Conservation (phyloP, 2,888 invertebrate species). For the Eueremaeus valkanovi region DNA sequence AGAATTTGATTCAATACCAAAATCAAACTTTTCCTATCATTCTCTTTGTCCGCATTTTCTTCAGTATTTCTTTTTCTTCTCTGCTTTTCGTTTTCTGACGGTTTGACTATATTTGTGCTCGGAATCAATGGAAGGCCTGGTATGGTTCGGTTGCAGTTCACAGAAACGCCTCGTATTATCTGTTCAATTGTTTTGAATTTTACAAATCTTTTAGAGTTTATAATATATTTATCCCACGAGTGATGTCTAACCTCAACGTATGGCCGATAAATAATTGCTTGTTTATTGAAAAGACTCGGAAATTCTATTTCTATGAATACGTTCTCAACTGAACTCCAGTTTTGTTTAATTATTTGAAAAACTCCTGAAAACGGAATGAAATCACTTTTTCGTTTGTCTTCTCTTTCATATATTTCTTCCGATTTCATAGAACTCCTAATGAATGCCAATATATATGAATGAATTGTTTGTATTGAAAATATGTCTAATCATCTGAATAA, state of each 20-base stretch:
- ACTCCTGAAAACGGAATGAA: not conserved
- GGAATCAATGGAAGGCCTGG: not conserved
- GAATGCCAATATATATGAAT: too few species aligned
- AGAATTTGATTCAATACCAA: not conserved
- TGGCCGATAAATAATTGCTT: not conserved
- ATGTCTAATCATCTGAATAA: not conserved
- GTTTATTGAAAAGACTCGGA: slow-evolving; percentile 1
- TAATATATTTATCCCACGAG: too few species aligned
- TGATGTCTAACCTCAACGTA: too few species aligned
- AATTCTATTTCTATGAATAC: not conserved
- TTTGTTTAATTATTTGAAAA: slow-evolving; percentile 9
- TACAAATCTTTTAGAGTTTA: too few species aligned
- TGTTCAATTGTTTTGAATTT: too few species aligned
- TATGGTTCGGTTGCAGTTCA: slow-evolving; percentile 2
- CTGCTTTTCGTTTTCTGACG: not conserved
- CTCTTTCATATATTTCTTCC: not conserved
- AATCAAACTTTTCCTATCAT: not conserved
- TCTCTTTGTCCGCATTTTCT: too few species aligned
- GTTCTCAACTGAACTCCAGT: not conserved
- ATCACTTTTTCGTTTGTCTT: not conserved
- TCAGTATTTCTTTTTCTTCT: not conserved
- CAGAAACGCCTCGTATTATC: slow-evolving; percentile 3
- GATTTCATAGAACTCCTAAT: not conserved
- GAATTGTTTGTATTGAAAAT: not conserved
- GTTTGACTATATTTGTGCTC: too few species aligned